Evolutionary conservation across 2,797 vertebrate genomes (phyloP), one percentile per base, ranked within the genome.

Genomic region (Podarcis siculus): DNA sequence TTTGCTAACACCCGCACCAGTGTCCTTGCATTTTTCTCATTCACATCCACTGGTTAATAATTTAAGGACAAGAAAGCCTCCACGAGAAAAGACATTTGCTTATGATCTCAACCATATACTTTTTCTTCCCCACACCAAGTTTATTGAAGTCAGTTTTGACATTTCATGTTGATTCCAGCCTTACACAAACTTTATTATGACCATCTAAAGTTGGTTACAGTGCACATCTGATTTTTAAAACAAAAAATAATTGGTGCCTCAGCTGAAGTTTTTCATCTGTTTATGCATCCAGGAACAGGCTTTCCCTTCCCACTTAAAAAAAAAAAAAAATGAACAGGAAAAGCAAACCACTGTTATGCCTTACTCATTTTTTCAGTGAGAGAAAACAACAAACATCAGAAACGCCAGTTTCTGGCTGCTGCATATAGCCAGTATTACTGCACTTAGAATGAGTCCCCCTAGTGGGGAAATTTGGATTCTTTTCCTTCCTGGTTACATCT

Each of bases 391-490:
- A 21, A 67, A 25, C 7, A 78, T 58, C 39, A 79, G 23, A 55
- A 55, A 19, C 15, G 5, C 21, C 45, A 79, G 5, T 42, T 49
- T 86, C 25, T 79, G 76, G 42, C 64, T 61, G 49, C 15, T 45
- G 42, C 58, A 58, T 81, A 39, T 3, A 83, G 32, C 69, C 45
- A 42, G 32, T 13, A 64, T 2, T 10, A 25, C 35, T 69, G 45
- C 8, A 58, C 79, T 76, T 69, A 71, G 35, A 49, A 85, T 77
- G 71, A 83, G 72, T 78, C 79, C 88, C 84, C 17, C 88, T 89
- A 21, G 79, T 72, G 83, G 79, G 71, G 37, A 45, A 79, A 76
- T 7, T 45, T 37, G 75, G 25, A 37, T 72, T 45, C 25, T 42
- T 42, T 69, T 64, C 39, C 69, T 42, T 79, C 3, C 3, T 77